Evolutionary conservation across 2,888 invertebrate genomes (phyloP).

Genomic region (Formica aserva): DNA sequence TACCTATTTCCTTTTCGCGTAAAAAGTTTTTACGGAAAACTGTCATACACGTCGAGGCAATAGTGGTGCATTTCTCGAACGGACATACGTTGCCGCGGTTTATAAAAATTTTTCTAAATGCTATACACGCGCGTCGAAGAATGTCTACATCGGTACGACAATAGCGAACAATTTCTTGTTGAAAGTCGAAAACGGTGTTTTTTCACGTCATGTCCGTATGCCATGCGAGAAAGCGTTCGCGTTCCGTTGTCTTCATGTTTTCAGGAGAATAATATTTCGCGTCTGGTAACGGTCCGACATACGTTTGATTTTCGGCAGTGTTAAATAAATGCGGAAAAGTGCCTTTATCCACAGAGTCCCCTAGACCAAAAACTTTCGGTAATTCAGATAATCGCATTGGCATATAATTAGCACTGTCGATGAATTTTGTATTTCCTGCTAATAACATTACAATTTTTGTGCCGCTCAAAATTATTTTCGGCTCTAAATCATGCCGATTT

Average conservation of each 20-base stretch:
- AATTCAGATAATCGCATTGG: neutral
- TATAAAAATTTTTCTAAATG: slow-evolving; percentile 1
- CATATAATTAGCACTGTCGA: neutral
- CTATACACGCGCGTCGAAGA: neutral
- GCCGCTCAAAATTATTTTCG: too few relatives aligned
- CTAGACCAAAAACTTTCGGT: neutral
- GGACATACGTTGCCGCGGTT: neutral
- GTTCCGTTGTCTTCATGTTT: neutral
- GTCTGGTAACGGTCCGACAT: neutral
- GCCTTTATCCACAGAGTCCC: neutral
- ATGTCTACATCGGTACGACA: neutral
- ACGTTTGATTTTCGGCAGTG: neutral
- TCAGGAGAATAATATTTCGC: neutral
- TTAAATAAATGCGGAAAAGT: neutral
- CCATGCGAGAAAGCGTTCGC: neutral
- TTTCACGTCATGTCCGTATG: neutral
- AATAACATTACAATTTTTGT: neutral
- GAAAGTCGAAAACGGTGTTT: neutral
- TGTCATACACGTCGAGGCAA: neutral
- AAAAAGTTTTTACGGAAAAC: slow-evolving; percentile 9
- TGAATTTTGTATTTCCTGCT: neutral
- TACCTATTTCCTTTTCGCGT: neutral
- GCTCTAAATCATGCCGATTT: too few relatives aligned
- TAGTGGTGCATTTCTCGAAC: neutral
- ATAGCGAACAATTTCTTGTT: neutral